phyloP scores from a whole-genome alignment of 2,113 vertebrate species.

The Eidolon helvum region DNA sequence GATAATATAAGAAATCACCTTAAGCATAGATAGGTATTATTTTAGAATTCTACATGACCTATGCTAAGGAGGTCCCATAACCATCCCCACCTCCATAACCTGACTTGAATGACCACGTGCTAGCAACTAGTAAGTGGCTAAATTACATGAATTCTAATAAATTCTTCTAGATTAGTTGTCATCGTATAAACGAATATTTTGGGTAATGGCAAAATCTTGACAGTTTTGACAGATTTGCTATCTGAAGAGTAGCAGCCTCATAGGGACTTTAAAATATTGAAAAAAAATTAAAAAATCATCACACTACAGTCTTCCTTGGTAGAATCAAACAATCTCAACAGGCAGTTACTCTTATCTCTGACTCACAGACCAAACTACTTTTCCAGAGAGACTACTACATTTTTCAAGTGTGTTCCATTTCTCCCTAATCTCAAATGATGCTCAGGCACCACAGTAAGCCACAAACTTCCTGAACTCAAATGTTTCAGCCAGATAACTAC shows the following conservation, averaged over 20 bases:
- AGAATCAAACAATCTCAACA: background rate
- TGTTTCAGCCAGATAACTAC: background rate
- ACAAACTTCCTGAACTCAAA: background rate
- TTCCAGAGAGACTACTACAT: background rate
- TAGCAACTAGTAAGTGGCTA: background rate
- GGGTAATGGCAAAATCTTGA: background rate
- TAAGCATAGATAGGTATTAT: background rate
- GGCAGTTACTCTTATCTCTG: background rate
- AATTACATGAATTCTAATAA: background rate
- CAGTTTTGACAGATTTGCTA: slow-evolving; percentile 59
- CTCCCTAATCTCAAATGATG: background rate
- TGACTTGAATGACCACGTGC: background rate
- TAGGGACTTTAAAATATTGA: slow-evolving; percentile 6
- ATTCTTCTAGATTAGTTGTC: slow-evolving; percentile 36
- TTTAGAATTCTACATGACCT: background rate
- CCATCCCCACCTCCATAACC: background rate
- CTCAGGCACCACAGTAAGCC: background rate
- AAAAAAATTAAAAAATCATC: background rate
- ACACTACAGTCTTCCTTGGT: background rate
- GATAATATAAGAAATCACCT: background rate
- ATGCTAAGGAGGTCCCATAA: background rate
- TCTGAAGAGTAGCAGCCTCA: slow-evolving; percentile 30
- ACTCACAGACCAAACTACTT: slow-evolving; percentile 17
- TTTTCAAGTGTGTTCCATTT: background rate
- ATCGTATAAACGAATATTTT: background rate